phyloP scores from a whole-genome alignment of 23 tunicate genomes.

The Trididemnum miniatum region DNA sequence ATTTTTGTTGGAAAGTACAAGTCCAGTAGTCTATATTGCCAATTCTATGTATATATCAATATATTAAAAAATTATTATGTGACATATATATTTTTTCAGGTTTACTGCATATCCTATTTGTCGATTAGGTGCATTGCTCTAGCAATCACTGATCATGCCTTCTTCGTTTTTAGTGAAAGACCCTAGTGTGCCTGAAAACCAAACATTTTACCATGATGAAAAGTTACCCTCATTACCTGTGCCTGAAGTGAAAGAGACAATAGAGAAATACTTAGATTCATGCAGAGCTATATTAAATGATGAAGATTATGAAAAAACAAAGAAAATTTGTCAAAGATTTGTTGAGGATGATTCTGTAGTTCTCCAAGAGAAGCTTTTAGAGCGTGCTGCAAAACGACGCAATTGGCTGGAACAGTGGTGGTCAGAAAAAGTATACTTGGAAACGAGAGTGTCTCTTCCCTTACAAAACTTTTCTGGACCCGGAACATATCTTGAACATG shows the following conservation, averaged over 20 bases:
- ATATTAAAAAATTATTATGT: too few species aligned
- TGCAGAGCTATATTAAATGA: constrained; percentile 78
- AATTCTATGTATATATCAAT: too few species aligned
- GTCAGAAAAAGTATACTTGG: constrained; percentile 71
- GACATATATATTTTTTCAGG: too few species aligned
- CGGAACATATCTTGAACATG: constrained; percentile 63
- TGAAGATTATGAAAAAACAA: constrained; percentile 68
- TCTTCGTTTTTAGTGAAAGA: constrained; percentile 52
- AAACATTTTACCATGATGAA: constrained; percentile 75
- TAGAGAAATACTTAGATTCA: constrained; percentile 78
- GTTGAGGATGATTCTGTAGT: constrained; percentile 36
- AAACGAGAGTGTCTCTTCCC: constrained; percentile 54
- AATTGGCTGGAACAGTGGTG: constrained; percentile 97
- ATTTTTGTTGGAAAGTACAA: too few species aligned
- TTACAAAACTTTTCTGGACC: constrained; percentile 78
- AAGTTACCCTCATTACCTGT: constrained; percentile 74
- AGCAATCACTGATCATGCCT: too few species aligned
- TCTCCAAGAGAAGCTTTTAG: constrained; percentile 64
- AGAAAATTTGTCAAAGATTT: constrained; percentile 50
- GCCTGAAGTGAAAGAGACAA: constrained; percentile 68
- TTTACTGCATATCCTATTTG: too few species aligned
- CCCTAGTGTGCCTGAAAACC: constrained; percentile 50
- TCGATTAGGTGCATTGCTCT: too few species aligned
- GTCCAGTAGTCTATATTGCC: too few species aligned
- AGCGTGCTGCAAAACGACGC: constrained; percentile 30